These are phyloP conservation scores for Galleria mellonella DNA, from an alignment of 1,140 invertebrate species.

Conservation along the genomic window DNA sequence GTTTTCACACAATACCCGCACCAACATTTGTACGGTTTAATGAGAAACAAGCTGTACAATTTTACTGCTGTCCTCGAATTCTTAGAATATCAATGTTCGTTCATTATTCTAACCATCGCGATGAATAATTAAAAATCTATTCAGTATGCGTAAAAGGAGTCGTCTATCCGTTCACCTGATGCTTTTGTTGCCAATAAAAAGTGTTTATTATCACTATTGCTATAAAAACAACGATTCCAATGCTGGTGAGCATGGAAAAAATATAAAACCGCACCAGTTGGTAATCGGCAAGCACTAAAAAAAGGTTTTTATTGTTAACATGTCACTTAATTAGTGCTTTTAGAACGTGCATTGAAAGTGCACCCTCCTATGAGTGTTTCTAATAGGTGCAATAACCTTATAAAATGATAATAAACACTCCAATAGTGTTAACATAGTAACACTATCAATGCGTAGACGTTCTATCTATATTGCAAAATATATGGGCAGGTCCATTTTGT, in stretches of 20 bases:
- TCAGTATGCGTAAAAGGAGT: slow-evolving; percentile 41
- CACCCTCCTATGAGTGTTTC: slow-evolving; percentile 8
- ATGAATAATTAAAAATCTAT: slow-evolving; percentile 60
- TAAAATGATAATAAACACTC: no score
- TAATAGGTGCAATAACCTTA: slow-evolving; percentile 19
- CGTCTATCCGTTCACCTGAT: slow-evolving; percentile 33
- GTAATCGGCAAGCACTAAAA: slow-evolving; percentile 39
- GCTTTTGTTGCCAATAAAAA: slow-evolving; percentile 63
- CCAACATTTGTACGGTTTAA: no score
- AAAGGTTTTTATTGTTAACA: slow-evolving; percentile 42
- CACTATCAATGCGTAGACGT: no score
- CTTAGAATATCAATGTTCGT: slow-evolving; percentile 44
- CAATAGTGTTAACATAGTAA: no score
- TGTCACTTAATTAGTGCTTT: slow-evolving; percentile 43
- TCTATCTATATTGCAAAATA: no score
- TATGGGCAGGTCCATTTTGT: no score
- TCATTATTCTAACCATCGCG: slow-evolving; percentile 44
- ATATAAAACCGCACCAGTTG: slow-evolving; percentile 36
- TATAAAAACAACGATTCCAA: slow-evolving; percentile 38
- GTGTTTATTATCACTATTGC: slow-evolving; percentile 33
- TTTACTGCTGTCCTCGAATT: slow-evolving; percentile 28
- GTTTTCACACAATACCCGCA: slow-evolving; percentile 10
- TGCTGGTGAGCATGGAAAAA: slow-evolving; percentile 34
- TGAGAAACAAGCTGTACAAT: slow-evolving; percentile 3
- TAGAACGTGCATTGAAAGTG: slow-evolving; percentile 25